Base-by-base conservation (phyloP, 1,140 invertebrate genomes). In the Heterodera schachtii region DNA sequence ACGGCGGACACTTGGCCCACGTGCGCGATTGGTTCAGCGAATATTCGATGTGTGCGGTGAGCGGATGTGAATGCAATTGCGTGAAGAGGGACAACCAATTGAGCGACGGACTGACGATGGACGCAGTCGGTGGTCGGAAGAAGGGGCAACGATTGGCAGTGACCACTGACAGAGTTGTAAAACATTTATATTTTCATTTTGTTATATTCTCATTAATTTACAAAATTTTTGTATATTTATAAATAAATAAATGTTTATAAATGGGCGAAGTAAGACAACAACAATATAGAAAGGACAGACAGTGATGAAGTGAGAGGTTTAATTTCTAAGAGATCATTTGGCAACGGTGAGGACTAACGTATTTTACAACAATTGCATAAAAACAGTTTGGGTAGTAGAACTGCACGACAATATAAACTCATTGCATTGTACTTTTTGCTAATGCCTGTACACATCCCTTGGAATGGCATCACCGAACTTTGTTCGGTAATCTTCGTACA, bases 1-100 rank as follows among this genome's bases (percentile, higher is more conserved):
- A 84, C 41, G 84, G 84, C 2, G 84, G 84, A 52, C 84, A 85
- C 66, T 67, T 85, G 64, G 46, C 80, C 8, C 84, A 85, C 44
- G 21, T 85, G 13, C 73, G 85, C 13, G 81, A 83, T 57, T 83
- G 82, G 82, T 83, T 83, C 69, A 71, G 73, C 31, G 82, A 83
- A 49, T 82, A 83, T 49, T 41, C 82, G 74, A 52, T 78, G n/a
- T 83, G 82, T 78, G 73, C 82, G 9, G 64, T 69, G 46, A 84
- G 83, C 43, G 82, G 82, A 21, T 83, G 82, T 57, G 80, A 83
- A 57, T 83, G 82, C 74, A 52, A 70, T 41, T 83, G 82, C 43
- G 60, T 82, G 21, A 49, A 80, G 31, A 66, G 81, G 31, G 81
- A 82, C 57, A 46, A 82, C 41, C 44, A 73, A 19, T 64, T 82